Percentiles rank a stretch among this genome's conserved stretches.
These are phyloP conservation scores for Hippopotamyrus pictus DNA, from an alignment of 2,797 vertebrate genomes.

Conservation along the genomic window DNA sequence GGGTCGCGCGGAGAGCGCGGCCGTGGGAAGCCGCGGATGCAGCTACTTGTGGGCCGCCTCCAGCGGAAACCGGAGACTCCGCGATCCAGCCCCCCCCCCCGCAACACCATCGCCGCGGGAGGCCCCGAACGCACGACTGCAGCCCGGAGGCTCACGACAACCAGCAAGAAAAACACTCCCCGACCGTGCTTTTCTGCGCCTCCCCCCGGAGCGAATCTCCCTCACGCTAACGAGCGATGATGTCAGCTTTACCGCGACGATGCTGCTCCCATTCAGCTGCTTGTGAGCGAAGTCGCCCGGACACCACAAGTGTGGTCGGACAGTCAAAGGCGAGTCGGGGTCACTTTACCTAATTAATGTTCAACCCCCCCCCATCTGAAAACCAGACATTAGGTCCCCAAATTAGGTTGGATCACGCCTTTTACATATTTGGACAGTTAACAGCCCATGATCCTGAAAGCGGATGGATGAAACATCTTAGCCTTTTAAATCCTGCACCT, in stretches of 20 bases:
- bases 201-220: neutral
- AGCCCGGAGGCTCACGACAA: neutral
- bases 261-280: neutral
- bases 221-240: neutral
- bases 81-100: neutral
- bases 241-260: neutral
- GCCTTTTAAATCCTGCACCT: neutral
- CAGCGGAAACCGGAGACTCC: neutral
- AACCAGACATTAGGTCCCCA: neutral
- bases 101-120: neutral
- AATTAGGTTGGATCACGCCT: neutral
- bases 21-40: neutral
- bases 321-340: neutral
- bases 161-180: neutral
- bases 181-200: neutral
- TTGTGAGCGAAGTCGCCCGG: neutral
- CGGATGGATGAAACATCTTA: neutral
- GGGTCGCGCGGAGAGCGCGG: neutral
- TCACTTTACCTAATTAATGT: neutral
- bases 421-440: neutral
- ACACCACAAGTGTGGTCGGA: neutral
- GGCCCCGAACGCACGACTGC: neutral
- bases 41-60: neutral
- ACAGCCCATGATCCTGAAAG: neutral
- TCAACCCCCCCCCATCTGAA: neutral